Percentiles rank a stretch among this genome's conserved stretches.
phyloP scores from a whole-genome alignment of 2,113 vertebrate genomes.

The Chascanopsetta lugubris region DNA sequence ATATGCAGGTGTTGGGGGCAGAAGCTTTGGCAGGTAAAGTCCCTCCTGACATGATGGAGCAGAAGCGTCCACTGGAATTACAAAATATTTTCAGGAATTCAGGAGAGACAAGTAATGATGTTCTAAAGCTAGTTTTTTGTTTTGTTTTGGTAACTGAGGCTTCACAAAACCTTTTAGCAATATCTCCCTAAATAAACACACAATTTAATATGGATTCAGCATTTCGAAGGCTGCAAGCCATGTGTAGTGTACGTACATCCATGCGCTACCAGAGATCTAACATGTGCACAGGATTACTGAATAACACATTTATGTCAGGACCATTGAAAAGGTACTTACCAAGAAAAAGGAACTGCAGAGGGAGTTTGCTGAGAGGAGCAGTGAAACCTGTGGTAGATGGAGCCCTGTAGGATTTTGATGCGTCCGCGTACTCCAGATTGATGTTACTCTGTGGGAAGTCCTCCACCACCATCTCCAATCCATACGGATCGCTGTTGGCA shows the following conservation, averaged over 20 bases:
- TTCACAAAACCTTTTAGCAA: no score
- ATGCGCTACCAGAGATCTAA: no score
- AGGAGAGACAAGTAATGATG: neutral
- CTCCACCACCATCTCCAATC: conserved; percentile 62
- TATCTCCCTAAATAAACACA: no score
- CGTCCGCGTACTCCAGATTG: conserved; percentile 52
- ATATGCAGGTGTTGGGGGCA: conserved; percentile 65
- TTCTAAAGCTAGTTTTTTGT: no score
- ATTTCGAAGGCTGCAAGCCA: no score
- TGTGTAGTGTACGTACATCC: no score
- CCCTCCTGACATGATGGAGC: conserved; percentile 69
- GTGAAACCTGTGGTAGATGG: conserved; percentile 17
- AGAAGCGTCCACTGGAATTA: conserved; percentile 62
- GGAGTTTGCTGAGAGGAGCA: conserved; percentile 66
- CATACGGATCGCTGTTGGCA: neutral
- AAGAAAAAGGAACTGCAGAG: conserved; percentile 69
- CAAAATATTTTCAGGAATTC: neutral
- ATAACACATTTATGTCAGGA: no score
- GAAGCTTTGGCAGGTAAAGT: conserved; percentile 57
- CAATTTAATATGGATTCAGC: no score
- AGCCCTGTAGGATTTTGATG: conserved; percentile 5
- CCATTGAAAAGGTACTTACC: conserved; percentile 45
- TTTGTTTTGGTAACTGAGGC: no score
- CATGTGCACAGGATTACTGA: no score
- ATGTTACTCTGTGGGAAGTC: conserved; percentile 54